Percentiles rank a stretch among this genome's conserved stretches.
phyloP scores from a whole-genome alignment of 2,113 vertebrate species.

The Laticauda laticaudata region DNA sequence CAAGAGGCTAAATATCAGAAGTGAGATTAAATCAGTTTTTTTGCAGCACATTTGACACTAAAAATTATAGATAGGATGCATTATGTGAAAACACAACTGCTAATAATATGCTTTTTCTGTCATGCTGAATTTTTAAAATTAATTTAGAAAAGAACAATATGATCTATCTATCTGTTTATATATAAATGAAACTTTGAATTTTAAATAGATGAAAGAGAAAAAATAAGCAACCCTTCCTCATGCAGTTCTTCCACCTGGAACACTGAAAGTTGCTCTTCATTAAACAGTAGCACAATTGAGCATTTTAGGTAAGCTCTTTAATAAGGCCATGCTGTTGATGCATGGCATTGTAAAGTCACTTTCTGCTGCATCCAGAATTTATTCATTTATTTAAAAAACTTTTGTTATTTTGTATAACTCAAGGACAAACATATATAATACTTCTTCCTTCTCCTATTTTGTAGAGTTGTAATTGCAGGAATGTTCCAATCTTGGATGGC shows the following conservation, averaged over 20 bases:
- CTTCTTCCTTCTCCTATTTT: neutral
- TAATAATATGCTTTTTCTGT: neutral
- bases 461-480: no score
- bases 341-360: neutral
- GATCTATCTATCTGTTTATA: neutral
- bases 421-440: neutral
- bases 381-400: neutral
- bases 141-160: neutral
- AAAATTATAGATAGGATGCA: accelerated
- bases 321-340: no score
- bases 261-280: neutral
- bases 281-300: neutral
- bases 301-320: neutral
- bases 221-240: neutral
- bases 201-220: constrained; percentile 30
- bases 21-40: neutral
- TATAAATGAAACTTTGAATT: neutral
- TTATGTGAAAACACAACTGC: neutral
- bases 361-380: neutral
- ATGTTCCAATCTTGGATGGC: no score
- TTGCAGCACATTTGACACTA: accelerated
- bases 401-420: neutral
- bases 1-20: neutral
- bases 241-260: neutral
- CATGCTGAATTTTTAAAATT: constrained; percentile 42